phyloP scores from a whole-genome alignment of 2,797 vertebrate genomes.

The Neomorphus geoffroyi region DNA sequence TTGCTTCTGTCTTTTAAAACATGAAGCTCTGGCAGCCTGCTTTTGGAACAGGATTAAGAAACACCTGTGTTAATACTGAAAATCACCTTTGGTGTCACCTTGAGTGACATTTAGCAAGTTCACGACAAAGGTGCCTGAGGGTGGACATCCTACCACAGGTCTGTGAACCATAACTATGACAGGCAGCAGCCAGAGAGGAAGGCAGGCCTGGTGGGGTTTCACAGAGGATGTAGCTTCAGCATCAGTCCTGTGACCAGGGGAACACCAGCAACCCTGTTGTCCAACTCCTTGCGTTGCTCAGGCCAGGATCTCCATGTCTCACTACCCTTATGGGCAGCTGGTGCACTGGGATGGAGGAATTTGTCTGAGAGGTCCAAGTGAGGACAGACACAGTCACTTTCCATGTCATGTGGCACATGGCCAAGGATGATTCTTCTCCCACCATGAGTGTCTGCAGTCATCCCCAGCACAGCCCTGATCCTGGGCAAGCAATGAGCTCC shows the following conservation, averaged over 20 bases:
- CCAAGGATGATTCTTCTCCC: not conserved
- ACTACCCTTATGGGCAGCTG: not conserved
- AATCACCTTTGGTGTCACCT: not conserved
- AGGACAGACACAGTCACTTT: not conserved
- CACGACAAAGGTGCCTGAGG: not conserved
- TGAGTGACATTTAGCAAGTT: not conserved
- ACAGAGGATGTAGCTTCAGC: not conserved
- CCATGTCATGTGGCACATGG: accelerated
- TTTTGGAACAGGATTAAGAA: not conserved
- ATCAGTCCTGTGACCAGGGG: no score
- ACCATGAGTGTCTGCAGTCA: not conserved
- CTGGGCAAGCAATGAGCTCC: not conserved
- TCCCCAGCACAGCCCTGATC: not conserved
- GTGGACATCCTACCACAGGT: not conserved
- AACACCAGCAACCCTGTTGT: accelerated
- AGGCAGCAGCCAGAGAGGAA: not conserved
- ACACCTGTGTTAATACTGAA: not conserved
- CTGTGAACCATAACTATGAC: not conserved
- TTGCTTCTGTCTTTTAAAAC: not conserved
- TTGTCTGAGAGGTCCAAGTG: not conserved
- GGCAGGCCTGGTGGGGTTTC: not conserved
- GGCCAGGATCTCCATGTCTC: not conserved
- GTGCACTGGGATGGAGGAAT: not conserved
- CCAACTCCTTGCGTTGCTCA: not conserved
- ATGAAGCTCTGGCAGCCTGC: not conserved